Evolutionary conservation across 2,113 vertebrate genomes (phyloP).

Genomic region (Chionis minor): DNA sequence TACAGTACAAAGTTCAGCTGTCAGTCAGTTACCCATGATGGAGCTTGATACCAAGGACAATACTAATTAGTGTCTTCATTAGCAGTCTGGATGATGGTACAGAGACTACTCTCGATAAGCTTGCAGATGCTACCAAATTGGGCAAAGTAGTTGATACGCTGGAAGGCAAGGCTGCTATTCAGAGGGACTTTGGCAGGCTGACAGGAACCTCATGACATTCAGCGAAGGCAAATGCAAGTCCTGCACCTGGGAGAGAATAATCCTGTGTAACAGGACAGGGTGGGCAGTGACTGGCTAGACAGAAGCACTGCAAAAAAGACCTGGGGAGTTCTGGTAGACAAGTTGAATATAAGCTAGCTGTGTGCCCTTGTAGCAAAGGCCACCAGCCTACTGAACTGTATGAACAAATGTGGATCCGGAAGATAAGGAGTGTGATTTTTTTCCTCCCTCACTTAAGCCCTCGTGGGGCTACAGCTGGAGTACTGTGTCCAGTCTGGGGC

Average conservation of each 20-base stretch:
- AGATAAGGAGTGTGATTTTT: background rate
- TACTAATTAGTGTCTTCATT: background rate
- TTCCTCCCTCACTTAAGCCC: fast-evolving
- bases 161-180: background rate
- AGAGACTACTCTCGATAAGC: background rate
- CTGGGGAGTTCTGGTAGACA: fast-evolving
- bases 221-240: background rate
- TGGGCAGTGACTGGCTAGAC: background rate
- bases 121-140: background rate
- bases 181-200: background rate
- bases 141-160: background rate
- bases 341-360: fast-evolving
- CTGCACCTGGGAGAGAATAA: background rate
- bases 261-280: background rate
- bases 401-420: background rate
- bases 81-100: background rate
- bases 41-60: background rate
- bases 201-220: background rate
- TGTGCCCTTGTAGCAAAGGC: background rate
- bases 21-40: background rate
- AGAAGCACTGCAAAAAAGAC: background rate
- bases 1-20: background rate
- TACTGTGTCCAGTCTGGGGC: background rate
- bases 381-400: background rate
- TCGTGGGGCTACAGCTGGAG: background rate